Percentiles rank a stretch among this genome's conserved stretches.
Evolutionary conservation across 2,797 vertebrate genomes (phyloP).

Genomic region (Pteronotus mesoamericanus): DNA sequence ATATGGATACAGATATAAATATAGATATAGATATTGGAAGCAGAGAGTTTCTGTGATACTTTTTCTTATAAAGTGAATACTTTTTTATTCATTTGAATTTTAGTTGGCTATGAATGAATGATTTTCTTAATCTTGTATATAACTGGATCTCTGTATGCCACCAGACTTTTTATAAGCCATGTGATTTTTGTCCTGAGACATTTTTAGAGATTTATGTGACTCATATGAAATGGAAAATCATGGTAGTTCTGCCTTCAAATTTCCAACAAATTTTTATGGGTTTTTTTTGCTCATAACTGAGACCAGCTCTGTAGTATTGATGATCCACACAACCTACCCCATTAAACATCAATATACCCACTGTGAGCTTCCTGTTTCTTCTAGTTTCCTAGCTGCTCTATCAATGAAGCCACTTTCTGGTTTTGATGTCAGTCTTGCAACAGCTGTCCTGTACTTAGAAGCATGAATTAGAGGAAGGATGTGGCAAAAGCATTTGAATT

Average conservation of each 20-base stretch:
- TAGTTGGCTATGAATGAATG: not conserved
- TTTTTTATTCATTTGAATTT: slow-evolving; percentile 4
- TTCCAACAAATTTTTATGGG: not conserved
- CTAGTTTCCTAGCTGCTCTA: not conserved
- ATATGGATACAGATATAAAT: not conserved
- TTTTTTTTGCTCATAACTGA: not conserved
- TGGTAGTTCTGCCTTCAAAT: not conserved
- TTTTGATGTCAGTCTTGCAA: not conserved
- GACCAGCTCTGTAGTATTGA: not conserved
- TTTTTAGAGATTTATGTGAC: not conserved
- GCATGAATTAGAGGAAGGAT: not conserved
- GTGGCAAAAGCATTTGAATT: not conserved
- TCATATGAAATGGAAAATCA: not conserved
- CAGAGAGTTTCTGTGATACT: not conserved
- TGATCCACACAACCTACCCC: not conserved
- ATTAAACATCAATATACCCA: not conserved
- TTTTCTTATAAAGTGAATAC: not conserved
- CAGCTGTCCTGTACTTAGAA: not conserved
- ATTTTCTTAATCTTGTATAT: not conserved
- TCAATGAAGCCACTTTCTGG: not conserved
- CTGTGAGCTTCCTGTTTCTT: not conserved
- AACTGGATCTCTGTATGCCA: not conserved
- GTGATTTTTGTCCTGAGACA: not conserved
- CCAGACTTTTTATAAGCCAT: not conserved
- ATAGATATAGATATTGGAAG: not conserved